Conservation (phyloP, 2,888 invertebrate genomes). For the Synergus gifuensis region DNA sequence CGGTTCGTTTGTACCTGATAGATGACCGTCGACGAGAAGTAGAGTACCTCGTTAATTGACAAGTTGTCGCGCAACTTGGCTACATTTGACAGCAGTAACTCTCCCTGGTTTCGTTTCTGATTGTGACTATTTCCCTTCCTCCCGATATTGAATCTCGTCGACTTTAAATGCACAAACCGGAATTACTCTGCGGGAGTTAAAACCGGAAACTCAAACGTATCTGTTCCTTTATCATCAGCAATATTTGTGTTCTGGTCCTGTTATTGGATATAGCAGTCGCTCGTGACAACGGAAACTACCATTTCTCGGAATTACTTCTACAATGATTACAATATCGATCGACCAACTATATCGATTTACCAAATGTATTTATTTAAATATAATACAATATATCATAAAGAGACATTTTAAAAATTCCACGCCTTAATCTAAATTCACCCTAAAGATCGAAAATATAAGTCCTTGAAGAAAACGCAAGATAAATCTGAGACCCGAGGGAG, state of each 20-base stretch:
- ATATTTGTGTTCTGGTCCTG: too few species aligned
- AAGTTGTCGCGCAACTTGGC: conserved; percentile 45
- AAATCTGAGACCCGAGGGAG: conserved; percentile 13
- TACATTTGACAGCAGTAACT: conserved; percentile 38
- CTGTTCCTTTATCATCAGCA: too few species aligned
- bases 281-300: too few species aligned
- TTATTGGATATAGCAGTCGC: too few species aligned
- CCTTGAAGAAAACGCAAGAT: not conserved
- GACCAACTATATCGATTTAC: too few species aligned
- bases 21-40: conserved; percentile 49
- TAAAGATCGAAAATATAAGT: not conserved
- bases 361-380: too few species aligned
- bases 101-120: not conserved
- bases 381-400: too few species aligned
- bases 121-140: conserved; percentile 10
- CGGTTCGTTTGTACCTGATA: conserved; percentile 46
- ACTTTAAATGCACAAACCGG: not conserved
- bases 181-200: not conserved
- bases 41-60: conserved; percentile 53
- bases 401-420: too few species aligned
- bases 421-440: not conserved
- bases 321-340: too few species aligned
- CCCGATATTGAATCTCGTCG: not conserved
- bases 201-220: not conserved
- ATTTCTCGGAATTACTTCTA: too few species aligned